A percentile compares a stretch with the other conserved stretches of the same genome.
These are phyloP conservation scores for Boleophthalmus pectinirostris DNA, from an alignment of 2,113 vertebrate genomes.

Conservation along the genomic window DNA sequence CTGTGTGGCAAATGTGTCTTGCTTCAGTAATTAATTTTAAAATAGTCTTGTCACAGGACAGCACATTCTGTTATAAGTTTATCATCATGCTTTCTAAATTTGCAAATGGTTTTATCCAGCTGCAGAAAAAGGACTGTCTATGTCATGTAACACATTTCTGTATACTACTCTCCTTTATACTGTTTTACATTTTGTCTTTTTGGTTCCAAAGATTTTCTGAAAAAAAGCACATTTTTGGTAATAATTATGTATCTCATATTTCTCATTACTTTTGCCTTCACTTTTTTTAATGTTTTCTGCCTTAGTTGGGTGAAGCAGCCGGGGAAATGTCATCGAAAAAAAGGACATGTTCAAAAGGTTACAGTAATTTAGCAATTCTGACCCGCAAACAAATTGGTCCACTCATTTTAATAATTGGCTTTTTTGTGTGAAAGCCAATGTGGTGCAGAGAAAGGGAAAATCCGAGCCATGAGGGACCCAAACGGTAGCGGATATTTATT, in stretches of 20 bases:
- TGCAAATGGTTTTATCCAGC: slow-evolving; percentile 17
- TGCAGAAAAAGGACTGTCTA: slow-evolving; percentile 17
- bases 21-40: background rate
- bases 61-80: slow-evolving; percentile 26
- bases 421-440: background rate
- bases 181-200: slow-evolving; percentile 64
- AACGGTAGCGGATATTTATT: slow-evolving; percentile 1
- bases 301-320: slow-evolving; percentile 33
- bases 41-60: slow-evolving; percentile 1
- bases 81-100: slow-evolving; percentile 35
- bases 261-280: slow-evolving; percentile 43
- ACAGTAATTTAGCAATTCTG: slow-evolving; percentile 18
- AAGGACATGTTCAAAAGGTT: slow-evolving; percentile 16
- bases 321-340: slow-evolving; percentile 25
- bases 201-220: slow-evolving; percentile 76
- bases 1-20: background rate
- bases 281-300: slow-evolving; percentile 25
- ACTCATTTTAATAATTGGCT: background rate
- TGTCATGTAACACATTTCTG: slow-evolving; percentile 53
- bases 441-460: slow-evolving; percentile 32
- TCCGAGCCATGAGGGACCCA: slow-evolving; percentile 43
- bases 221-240: slow-evolving; percentile 68
- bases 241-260: slow-evolving; percentile 56
- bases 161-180: slow-evolving; percentile 61
- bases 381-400: slow-evolving; percentile 1